Evolutionary conservation across 2,888 invertebrate species (phyloP), one percentile per base, ranked within the genome.

Genomic region (Lithophane ornitopus): DNA sequence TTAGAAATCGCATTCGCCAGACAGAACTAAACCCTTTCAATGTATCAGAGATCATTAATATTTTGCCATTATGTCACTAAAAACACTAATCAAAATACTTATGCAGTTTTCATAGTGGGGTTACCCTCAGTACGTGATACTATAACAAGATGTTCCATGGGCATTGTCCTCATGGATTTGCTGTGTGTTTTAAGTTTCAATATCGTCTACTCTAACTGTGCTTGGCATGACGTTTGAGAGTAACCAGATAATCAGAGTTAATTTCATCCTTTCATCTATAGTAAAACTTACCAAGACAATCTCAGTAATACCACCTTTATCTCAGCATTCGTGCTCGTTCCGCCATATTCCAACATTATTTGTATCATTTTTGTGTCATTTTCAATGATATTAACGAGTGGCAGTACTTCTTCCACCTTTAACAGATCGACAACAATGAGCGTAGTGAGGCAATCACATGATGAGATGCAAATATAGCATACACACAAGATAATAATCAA

Each of bases 371-470:
- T 88, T 89, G 88, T 90, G 90, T 88, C 89, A 87, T 86, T 90
- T 87, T 88, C 87, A 85, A 88, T 81, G 81, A 87, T 87, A 89
- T 88, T 89, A 88, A 89, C 85, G 89, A 89, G 89, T 89, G 87
- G 90, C 88, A 84, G 85, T 87, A 88, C 83, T 80, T 92, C 93
- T 90, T 91, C 90, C 93, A 95, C 96, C 96, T 96, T 96, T 91
- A 96, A 96, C 95, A 96, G 94, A 96, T 90, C 92, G 94, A 94
- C 93, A 95, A 95, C 91, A 93, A 90, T 91, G 86, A 92, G 91
- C 92, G 92, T 89, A 93, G 91, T 92, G 91, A 94, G 85, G 90
- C 86, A 91, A 93, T 93, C 92, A 94, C 92, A 93, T 84, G 88
- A 92, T 91, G 92, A 90, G 90, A 91, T 80, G 86, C 90, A 89